Percentiles rank a stretch among this genome's conserved stretches.
Evolutionary conservation across 2,888 invertebrate genomes (phyloP).

Genomic region (Tetrapedia diversipes): DNA sequence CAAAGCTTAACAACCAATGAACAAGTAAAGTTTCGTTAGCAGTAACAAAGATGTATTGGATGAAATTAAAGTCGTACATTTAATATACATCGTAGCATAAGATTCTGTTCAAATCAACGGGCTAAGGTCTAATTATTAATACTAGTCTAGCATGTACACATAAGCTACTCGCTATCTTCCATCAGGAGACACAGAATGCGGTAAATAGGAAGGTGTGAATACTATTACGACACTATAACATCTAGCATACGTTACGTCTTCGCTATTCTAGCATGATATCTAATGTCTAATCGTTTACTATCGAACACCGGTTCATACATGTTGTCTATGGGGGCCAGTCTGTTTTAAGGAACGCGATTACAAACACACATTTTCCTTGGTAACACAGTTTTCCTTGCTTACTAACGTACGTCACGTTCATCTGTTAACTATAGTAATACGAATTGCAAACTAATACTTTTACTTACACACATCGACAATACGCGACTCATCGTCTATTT

Average conservation of each 20-base stretch:
- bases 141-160: conserved; percentile 64
- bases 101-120: conserved; percentile 71
- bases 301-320: conserved; percentile 60
- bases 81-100: conserved; percentile 73
- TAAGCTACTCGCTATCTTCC: conserved; percentile 61
- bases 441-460: conserved; percentile 36
- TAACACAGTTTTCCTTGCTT: conserved; percentile 41
- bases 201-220: conserved; percentile 61
- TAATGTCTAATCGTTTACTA: conserved; percentile 58
- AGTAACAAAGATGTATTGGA: conserved; percentile 71
- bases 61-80: conserved; percentile 67
- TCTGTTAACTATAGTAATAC: conserved; percentile 25
- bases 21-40: conserved; percentile 72
- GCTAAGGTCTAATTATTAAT: conserved; percentile 58
- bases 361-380: conserved; percentile 40
- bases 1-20: conserved; percentile 79
- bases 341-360: conserved; percentile 56
- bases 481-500: conserved; percentile 6
- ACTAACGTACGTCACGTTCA: conserved; percentile 41
- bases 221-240: conserved; percentile 63
- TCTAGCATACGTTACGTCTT: conserved; percentile 61
- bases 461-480: conserved; percentile 42
- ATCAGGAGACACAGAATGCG: conserved; percentile 56
- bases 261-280: conserved; percentile 59
- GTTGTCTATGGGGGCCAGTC: conserved; percentile 42